A percentile compares a stretch with the other conserved stretches of the same genome.
These are phyloP conservation scores for Aproaerema taeniolella DNA, from an alignment of 2,888 invertebrate genomes.

Conservation along the genomic window DNA sequence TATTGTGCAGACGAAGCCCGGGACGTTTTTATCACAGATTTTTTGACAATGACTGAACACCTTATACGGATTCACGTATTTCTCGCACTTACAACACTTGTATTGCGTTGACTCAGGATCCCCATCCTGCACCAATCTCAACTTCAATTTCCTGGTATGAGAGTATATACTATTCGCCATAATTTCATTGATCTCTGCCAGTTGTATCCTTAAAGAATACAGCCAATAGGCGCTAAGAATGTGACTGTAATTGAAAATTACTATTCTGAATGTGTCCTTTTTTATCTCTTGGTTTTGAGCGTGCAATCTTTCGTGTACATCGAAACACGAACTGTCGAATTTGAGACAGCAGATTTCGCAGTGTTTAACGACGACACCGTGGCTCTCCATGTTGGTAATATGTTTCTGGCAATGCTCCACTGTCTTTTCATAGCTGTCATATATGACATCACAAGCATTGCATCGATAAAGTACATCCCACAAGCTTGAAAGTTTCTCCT, in stretches of 20 bases:
- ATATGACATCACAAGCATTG: slow-evolving; percentile 30
- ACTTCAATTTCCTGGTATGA: slow-evolving; percentile 25
- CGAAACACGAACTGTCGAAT: slow-evolving; percentile 33
- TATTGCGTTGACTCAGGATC: slow-evolving; percentile 32
- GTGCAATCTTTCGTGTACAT: slow-evolving; percentile 35
- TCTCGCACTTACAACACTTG: slow-evolving; percentile 31
- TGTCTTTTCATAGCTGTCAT: slow-evolving; percentile 39
- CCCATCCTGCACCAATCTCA: slow-evolving; percentile 31
- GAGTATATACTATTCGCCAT: slow-evolving; percentile 34
- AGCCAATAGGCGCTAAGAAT: slow-evolving; percentile 37
- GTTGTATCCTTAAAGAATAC: no score
- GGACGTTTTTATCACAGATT: not conserved
- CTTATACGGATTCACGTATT: slow-evolving; percentile 16
- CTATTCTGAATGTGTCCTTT: slow-evolving; percentile 32
- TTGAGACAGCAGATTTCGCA: slow-evolving; percentile 40
- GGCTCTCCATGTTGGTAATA: slow-evolving; percentile 26
- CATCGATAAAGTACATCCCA: slow-evolving; percentile 51
- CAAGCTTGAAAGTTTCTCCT: slow-evolving; percentile 33
- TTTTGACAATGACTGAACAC: slow-evolving; percentile 23
- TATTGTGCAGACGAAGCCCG: not conserved
- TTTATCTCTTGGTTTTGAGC: slow-evolving; percentile 18
- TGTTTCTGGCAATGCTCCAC: slow-evolving; percentile 49
- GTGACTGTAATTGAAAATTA: slow-evolving; percentile 31
- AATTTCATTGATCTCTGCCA: slow-evolving; percentile 32
- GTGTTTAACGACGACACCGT: slow-evolving; percentile 20